Evolutionary conservation across 2,797 vertebrate genomes (phyloP).

Genomic region (Rhodeus uyekii): DNA sequence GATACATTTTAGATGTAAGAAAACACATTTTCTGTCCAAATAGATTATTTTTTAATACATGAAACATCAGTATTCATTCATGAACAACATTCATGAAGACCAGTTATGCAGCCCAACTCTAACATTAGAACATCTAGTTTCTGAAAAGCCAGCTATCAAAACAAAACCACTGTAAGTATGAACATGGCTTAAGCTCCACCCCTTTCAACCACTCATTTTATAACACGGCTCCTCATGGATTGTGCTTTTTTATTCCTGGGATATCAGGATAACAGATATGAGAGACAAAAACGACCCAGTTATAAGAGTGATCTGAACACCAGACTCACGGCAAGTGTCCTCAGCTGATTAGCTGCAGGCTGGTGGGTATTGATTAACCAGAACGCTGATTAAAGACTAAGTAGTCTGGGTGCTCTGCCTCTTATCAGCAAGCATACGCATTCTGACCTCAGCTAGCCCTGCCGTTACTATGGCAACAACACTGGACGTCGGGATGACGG

Average conservation of each 20-base stretch:
- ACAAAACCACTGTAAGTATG: background rate
- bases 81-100: too few species aligned
- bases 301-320: background rate
- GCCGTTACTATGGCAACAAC: conserved; percentile 31
- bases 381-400: conserved; percentile 17
- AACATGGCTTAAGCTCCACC: background rate
- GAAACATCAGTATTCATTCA: background rate
- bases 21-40: too few species aligned
- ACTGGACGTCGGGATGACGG: background rate
- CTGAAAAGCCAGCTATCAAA: background rate
- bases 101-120: background rate
- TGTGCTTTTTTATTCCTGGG: background rate
- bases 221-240: background rate
- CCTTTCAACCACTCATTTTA: conserved; percentile 3
- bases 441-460: conserved; percentile 31
- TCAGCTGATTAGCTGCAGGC: background rate
- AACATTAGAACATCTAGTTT: background rate
- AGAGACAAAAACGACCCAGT: conserved; percentile 15
- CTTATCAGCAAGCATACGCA: conserved; percentile 15
- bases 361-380: conserved; percentile 30
- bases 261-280: conserved; percentile 30
- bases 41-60: too few species aligned
- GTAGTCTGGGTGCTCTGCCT: conserved; percentile 16
- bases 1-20: too few species aligned
- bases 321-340: background rate